A percentile compares a stretch with the other conserved stretches of the same genome.
Conservation (phyloP, 2,797 vertebrate species). For the Prionace glauca region DNA sequence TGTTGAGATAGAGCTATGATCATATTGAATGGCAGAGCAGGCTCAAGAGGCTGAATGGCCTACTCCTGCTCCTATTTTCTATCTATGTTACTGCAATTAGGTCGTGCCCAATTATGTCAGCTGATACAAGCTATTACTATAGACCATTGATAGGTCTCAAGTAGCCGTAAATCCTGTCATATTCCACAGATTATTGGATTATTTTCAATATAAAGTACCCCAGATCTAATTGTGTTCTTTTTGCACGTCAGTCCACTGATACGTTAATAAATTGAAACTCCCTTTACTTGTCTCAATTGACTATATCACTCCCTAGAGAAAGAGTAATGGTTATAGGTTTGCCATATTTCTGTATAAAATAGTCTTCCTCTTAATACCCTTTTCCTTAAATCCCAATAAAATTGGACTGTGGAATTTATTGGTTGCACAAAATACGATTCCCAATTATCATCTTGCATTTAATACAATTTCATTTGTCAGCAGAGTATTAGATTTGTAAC, state of each 20-base stretch:
- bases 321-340: not conserved
- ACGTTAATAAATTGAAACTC: not conserved
- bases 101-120: not conserved
- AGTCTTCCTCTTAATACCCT: not conserved
- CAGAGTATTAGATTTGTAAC: not conserved
- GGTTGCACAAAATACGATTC: not conserved
- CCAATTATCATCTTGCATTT: not conserved
- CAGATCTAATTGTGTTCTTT: not conserved
- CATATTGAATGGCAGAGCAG: no score
- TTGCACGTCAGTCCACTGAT: constrained; percentile 3
- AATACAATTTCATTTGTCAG: not conserved
- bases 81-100: no score
- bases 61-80: no score
- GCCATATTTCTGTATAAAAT: not conserved
- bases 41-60: no score
- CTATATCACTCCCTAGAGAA: not conserved
- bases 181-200: not conserved
- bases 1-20: no score
- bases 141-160: not conserved
- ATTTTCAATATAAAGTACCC: no score
- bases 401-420: not conserved
- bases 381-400: not conserved
- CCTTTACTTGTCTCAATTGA: not conserved
- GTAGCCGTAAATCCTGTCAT: not conserved
- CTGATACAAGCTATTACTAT: not conserved